Conservation (phyloP, 2,113 vertebrate species). For the Sus scrofa region T2T-Sscrofa CM000824.6:131512501-131513000, state of each 20-base stretch:
- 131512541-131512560: not conserved
- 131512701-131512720: not conserved
- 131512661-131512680: not conserved
- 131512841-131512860: not conserved
- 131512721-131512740: not conserved
- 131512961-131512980: not conserved
- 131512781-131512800: not conserved
- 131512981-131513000: not conserved
- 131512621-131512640: not conserved
- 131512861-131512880: not conserved
- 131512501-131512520: too few species aligned
- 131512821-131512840: not conserved
- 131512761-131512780: not conserved
- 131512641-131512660: not conserved
- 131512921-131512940: not conserved
- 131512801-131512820: not conserved
- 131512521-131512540: fast-evolving
- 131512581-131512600: not conserved
- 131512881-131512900: not conserved
- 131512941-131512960: not conserved
- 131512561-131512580: not conserved
- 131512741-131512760: not conserved
- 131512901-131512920: not conserved
- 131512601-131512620: not conserved
- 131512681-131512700: not conserved